A percentile compares a stretch with the other conserved stretches of the same genome.
phyloP scores from a whole-genome alignment of 2,797 vertebrate species.

The Antrozous pallidus region DNA sequence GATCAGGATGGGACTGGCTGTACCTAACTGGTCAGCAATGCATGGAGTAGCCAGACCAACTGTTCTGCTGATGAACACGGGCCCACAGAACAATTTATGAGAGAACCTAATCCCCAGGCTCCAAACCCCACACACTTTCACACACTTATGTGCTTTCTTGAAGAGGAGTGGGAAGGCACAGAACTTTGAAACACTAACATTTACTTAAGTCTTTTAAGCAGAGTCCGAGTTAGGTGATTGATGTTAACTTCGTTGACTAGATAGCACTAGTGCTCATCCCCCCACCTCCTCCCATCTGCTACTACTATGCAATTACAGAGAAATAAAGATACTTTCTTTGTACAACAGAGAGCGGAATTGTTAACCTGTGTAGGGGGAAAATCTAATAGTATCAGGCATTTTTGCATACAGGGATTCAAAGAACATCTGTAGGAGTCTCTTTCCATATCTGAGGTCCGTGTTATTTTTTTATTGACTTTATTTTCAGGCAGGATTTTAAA shows the following conservation, averaged over 20 bases:
- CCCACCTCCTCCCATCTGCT: background rate
- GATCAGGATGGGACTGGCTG: background rate
- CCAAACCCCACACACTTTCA: background rate
- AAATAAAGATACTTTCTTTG: constrained; percentile 9
- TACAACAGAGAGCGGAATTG: background rate
- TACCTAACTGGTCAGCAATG: background rate
- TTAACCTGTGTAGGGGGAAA: background rate
- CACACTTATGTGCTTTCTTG: background rate
- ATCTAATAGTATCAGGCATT: background rate
- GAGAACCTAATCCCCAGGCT: background rate
- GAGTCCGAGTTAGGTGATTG: background rate
- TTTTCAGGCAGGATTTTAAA: constrained; percentile 1
- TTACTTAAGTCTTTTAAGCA: background rate
- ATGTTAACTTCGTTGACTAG: background rate
- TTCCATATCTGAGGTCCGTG: background rate
- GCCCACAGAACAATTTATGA: background rate
- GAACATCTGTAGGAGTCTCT: background rate
- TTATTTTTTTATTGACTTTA: background rate
- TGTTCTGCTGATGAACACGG: background rate
- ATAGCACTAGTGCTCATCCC: background rate
- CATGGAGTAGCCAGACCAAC: background rate
- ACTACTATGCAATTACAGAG: background rate
- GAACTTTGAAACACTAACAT: background rate
- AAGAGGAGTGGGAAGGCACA: background rate
- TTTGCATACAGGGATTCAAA: background rate